Percentiles rank a stretch among this genome's conserved stretches.
phyloP scores from a whole-genome alignment of 2,797 vertebrate species.

The Chaetodon trifasciatus region DNA sequence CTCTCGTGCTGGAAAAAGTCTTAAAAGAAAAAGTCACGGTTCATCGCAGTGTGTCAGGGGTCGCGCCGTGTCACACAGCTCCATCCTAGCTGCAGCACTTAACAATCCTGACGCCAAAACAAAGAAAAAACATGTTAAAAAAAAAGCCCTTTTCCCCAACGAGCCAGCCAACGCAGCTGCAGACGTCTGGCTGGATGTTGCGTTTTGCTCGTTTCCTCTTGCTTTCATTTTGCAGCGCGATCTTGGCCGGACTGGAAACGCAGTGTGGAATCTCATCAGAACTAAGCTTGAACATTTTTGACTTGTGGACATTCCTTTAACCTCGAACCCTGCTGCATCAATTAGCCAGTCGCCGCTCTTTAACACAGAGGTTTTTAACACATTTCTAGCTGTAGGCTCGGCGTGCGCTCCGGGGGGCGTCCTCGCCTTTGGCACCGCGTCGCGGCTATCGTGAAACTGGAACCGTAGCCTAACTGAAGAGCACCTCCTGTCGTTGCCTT shows the following conservation, averaged over 20 bases:
- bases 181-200: constrained; percentile 29
- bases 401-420: constrained; percentile 55
- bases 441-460: constrained; percentile 82
- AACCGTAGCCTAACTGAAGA: constrained; percentile 77
- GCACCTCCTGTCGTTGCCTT: constrained; percentile 65
- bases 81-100: constrained; percentile 66
- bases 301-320: constrained; percentile 85
- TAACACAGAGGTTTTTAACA: constrained; percentile 72
- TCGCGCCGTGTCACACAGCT: constrained; percentile 53
- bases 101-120: constrained; percentile 49
- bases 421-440: constrained; percentile 67
- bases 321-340: constrained; percentile 66
- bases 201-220: constrained; percentile 14
- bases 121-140: constrained; percentile 14
- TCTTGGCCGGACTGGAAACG: constrained; percentile 78
- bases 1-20: constrained; percentile 70
- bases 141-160: constrained; percentile 20
- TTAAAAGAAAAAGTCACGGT: constrained; percentile 63
- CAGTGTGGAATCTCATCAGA: constrained; percentile 79
- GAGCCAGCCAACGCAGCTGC: constrained; percentile 47
- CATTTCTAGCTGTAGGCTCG: constrained; percentile 64
- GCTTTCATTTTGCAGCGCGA: constrained; percentile 63
- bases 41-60: constrained; percentile 58
- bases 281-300: constrained; percentile 72
- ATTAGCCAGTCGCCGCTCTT: constrained; percentile 64